Evolutionary conservation across 2,888 invertebrate species (phyloP), one percentile per base, ranked within the genome.

Genomic region (Meteorus colon): DNA sequence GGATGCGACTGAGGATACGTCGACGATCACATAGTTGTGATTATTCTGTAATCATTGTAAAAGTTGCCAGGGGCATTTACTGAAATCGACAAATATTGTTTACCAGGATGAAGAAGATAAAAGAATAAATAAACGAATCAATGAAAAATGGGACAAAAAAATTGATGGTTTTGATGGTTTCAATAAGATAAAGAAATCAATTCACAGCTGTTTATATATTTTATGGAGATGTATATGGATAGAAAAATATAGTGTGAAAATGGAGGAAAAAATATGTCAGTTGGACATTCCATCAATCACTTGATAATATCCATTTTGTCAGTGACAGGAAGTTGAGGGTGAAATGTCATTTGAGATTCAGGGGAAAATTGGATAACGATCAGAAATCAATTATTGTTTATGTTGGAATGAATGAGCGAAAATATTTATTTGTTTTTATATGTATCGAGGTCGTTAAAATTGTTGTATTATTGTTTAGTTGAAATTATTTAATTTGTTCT

Each of bases 11-110:
- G 31, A 16, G 16, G 29, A 62, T 2, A 62, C n/a, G 31, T 79
- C 79, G 76, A 75, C 59, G 79, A 77, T 76, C 19, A 19, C n/a
- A 55, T 6, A 75, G 76, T 73, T 51, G 70, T 81, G 78, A 82
- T 82, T 82, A 81, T 82, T 78, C 73, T 55, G 83, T 78, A 83
- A 83, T 83, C 82, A 82, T 78, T 48, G 16, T 48, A 24, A 48
- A n/a, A 51, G 48, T 68, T 19, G 37, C 68, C 48, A 29, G 31
- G 12, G n/a, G 62, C 31, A 29, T 62, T 62, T 16, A 6, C 10
- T 29, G n/a, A 6, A 31, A 62, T 29, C 4, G 16, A 29, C 62
- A 0, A 8, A 55, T 55, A 19, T 55, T 16, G 5, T 2, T 5
- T 60, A 60, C 5, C 59, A 8, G 19, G 5, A 60, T 1, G 2